These are phyloP conservation scores for Alectoris magna DNA, from an alignment of 2,797 vertebrate species.

Conservation along the genomic window DNA sequence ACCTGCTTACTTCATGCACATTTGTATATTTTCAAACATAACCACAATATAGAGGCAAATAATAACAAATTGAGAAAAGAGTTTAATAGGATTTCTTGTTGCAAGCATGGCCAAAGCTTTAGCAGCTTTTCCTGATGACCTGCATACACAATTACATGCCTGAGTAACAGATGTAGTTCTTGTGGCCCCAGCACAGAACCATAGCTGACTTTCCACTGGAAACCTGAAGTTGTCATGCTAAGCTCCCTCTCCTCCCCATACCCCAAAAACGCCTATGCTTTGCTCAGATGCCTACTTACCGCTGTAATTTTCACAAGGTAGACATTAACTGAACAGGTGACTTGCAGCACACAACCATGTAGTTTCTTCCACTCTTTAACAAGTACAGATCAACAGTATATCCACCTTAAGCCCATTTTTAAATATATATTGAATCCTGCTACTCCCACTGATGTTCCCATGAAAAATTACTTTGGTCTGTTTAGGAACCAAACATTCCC, in stretches of 20 bases:
- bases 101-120: not conserved
- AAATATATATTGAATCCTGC: not conserved
- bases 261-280: not conserved
- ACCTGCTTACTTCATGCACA: not conserved
- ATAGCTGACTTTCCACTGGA: not conserved
- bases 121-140: not conserved
- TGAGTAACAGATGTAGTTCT: not conserved
- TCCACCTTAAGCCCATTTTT: not conserved
- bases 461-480: not conserved
- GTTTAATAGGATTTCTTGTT: not conserved
- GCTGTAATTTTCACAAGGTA: not conserved
- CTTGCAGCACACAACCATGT: not conserved
- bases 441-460: not conserved
- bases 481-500: not conserved
- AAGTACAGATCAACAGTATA: fast-evolving
- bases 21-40: not conserved
- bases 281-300: not conserved
- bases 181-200: fast-evolving
- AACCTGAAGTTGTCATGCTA: not conserved
- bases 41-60: not conserved
- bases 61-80: not conserved
- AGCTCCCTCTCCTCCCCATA: not conserved
- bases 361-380: not conserved
- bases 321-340: not conserved
- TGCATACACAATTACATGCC: not conserved